These are phyloP conservation scores for Rhopalosiphum nymphaeae DNA, from an alignment of 2,888 invertebrate species.

Conservation along the genomic window DNA sequence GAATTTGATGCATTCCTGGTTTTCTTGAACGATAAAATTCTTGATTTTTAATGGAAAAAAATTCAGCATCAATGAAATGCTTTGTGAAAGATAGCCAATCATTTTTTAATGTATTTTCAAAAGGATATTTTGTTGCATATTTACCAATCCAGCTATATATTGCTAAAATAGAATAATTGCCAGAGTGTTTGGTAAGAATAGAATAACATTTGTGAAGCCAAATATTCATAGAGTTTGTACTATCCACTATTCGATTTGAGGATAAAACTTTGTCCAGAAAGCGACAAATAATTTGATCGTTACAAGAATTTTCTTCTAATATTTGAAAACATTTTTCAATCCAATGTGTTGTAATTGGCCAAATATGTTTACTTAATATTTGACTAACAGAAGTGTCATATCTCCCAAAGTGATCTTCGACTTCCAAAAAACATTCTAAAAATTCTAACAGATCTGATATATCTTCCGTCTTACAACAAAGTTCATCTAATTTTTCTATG, in stretches of 20 bases:
- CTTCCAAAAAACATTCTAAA: slow-evolving; percentile 30
- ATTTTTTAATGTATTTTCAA: slow-evolving; percentile 33
- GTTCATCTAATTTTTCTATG: slow-evolving; percentile 20
- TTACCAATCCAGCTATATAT: slow-evolving; percentile 58
- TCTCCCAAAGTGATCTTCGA: slow-evolving; percentile 5
- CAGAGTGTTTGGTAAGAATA: not conserved
- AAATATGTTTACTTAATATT: slow-evolving; percentile 41
- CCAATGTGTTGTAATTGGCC: slow-evolving; percentile 30
- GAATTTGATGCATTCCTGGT: slow-evolving; percentile 45
- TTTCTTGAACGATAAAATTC: slow-evolving; percentile 37
- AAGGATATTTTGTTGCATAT: slow-evolving; percentile 30
- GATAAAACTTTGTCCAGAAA: slow-evolving; percentile 43
- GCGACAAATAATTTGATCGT: slow-evolving; percentile 30
- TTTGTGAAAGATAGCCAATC: slow-evolving; percentile 53
- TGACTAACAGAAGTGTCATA: slow-evolving; percentile 28
- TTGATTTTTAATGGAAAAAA: slow-evolving; percentile 31
- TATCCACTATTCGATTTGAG: slow-evolving; percentile 48
- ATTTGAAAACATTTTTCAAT: slow-evolving; percentile 37
- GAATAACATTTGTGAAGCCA: slow-evolving; percentile 39
- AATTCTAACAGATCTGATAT: not conserved
- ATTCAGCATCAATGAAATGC: slow-evolving; percentile 28
- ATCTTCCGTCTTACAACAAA: not conserved
- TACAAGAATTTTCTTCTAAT: not conserved
- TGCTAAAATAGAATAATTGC: slow-evolving; percentile 47
- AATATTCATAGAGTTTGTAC: slow-evolving; percentile 1